phyloP scores from a whole-genome alignment of 2,113 vertebrate species.

The Arvicanthis niloticus region DNA sequence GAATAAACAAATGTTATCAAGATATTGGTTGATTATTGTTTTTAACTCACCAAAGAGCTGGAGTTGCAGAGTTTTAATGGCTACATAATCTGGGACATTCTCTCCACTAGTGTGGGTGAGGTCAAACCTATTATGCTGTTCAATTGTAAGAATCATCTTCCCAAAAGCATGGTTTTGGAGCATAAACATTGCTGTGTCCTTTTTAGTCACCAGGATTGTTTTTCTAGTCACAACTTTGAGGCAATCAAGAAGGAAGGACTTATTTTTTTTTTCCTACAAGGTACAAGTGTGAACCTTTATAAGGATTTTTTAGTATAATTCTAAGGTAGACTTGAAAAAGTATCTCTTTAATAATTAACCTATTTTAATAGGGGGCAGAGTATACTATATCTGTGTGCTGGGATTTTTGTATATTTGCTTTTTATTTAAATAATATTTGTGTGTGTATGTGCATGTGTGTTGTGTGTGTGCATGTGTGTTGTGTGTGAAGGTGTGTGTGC shows the following conservation, averaged over 20 bases:
- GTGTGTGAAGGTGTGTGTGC: too few species aligned
- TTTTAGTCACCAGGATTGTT: neutral
- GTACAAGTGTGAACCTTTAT: neutral
- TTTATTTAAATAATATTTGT: neutral
- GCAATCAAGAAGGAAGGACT: neutral
- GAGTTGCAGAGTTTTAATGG: neutral
- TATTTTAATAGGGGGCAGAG: conserved; percentile 5
- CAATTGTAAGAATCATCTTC: neutral
- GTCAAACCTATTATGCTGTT: neutral
- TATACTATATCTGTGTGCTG: neutral
- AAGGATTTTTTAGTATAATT: conserved; percentile 33
- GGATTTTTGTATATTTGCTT: neutral
- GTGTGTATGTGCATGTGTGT: neutral
- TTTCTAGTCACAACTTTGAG: neutral
- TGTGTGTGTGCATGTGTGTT: neutral
- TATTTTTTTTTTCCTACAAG: neutral
- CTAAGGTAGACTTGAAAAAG: neutral
- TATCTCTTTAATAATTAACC: conserved; percentile 23
- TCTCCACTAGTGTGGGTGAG: neutral
- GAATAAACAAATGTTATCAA: neutral
- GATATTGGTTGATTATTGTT: neutral
- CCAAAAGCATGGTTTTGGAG: neutral
- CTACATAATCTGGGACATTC: neutral
- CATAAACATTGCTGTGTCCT: neutral
- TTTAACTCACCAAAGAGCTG: neutral